Percentiles rank a stretch among this genome's conserved stretches.
These are phyloP conservation scores for Poecilia latipinna DNA, from an alignment of 2,113 vertebrate species.

Conservation along the genomic window DNA sequence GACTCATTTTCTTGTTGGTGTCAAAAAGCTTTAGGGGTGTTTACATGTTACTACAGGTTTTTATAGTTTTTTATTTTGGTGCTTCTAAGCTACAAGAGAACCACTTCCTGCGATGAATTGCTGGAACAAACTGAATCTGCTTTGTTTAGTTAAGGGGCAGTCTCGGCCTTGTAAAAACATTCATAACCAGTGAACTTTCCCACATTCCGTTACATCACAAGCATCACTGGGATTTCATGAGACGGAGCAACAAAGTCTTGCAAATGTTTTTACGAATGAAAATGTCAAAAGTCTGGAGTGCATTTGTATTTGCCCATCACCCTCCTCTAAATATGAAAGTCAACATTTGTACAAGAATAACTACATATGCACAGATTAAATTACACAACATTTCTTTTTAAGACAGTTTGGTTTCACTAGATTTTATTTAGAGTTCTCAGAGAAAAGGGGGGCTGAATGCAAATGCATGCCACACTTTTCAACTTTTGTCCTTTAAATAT, in stretches of 20 bases:
- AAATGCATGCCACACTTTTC: not conserved
- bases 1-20: slow-evolving; percentile 5
- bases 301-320: too few relatives aligned
- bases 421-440: not conserved
- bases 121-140: slow-evolving; percentile 55
- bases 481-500: not conserved
- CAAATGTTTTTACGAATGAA: not conserved
- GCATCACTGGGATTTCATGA: not conserved
- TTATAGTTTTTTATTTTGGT: slow-evolving; percentile 49
- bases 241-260: not conserved
- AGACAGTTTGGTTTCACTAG: not conserved
- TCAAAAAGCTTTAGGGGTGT: slow-evolving; percentile 42
- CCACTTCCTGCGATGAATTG: slow-evolving; percentile 42
- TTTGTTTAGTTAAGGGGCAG: slow-evolving; percentile 49
- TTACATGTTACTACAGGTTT: slow-evolving; percentile 60
- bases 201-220: not conserved
- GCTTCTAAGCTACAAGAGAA: slow-evolving; percentile 34
- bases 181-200: not conserved
- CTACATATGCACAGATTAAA: too few relatives aligned
- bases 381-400: not conserved
- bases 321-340: too few relatives aligned
- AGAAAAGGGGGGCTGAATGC: not conserved
- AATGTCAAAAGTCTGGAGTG: not conserved
- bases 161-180: slow-evolving; percentile 12
- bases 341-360: too few relatives aligned